Conservation (phyloP, 2,797 vertebrate genomes). For the Ctenochaetus hawaiiensis region DNA sequence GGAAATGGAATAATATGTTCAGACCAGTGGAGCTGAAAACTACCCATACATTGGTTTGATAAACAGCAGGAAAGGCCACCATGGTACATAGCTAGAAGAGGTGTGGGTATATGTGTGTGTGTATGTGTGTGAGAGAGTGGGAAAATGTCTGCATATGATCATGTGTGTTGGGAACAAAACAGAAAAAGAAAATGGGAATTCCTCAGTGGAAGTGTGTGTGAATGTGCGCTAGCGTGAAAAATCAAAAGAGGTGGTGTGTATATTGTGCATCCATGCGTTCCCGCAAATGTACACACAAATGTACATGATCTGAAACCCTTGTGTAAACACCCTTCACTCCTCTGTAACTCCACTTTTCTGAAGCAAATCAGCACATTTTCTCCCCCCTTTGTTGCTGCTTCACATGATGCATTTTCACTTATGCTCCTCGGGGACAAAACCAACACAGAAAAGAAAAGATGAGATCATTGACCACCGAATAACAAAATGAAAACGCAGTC, state of each 20-base stretch:
- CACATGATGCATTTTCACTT: slow-evolving; percentile 54
- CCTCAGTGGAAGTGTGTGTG: slow-evolving; percentile 23
- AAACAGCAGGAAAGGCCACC: slow-evolving; percentile 80
- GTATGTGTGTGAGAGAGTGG: slow-evolving; percentile 1
- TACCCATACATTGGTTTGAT: slow-evolving; percentile 84
- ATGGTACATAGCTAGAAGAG: slow-evolving; percentile 64
- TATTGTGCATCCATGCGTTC: slow-evolving; percentile 63
- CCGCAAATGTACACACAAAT: slow-evolving; percentile 44
- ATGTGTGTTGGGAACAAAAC: slow-evolving; percentile 47
- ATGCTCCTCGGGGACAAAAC: slow-evolving; percentile 37
- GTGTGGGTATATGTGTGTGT: slow-evolving; percentile 25
- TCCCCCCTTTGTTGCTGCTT: slow-evolving; percentile 42
- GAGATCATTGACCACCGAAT: slow-evolving; percentile 53
- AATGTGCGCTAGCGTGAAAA: slow-evolving; percentile 49
- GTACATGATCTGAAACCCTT: slow-evolving; percentile 63
- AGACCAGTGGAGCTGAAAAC: slow-evolving; percentile 86
- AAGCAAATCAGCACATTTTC: slow-evolving; percentile 47
- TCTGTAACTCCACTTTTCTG: slow-evolving; percentile 47
- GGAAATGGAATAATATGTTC: slow-evolving; percentile 85
- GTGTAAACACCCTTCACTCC: slow-evolving; percentile 61
- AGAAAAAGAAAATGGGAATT: slow-evolving; percentile 60
- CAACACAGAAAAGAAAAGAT: slow-evolving; percentile 42
- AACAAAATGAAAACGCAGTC: slow-evolving; percentile 54
- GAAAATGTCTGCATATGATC: slow-evolving; percentile 54
- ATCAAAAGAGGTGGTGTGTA: slow-evolving; percentile 59